Conservation (phyloP, 2,797 vertebrate genomes). For the Limnodromus scolopaceus region DNA sequence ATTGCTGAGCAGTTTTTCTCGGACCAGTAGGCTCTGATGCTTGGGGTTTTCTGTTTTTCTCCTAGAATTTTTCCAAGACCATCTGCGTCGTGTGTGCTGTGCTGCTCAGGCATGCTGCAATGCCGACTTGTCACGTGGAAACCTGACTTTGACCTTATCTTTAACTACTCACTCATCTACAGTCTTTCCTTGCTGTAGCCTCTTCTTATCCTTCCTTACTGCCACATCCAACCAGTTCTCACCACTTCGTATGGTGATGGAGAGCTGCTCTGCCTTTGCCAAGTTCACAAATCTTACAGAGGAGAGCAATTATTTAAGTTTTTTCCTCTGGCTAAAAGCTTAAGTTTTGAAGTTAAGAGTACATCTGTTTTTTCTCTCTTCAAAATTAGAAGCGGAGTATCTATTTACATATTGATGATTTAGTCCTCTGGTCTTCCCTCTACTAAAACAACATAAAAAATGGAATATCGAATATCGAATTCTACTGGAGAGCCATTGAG, state of each 20-base stretch:
- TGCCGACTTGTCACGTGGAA: fast-evolving
- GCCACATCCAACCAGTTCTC: neutral
- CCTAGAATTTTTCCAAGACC: fast-evolving
- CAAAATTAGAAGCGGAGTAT: neutral
- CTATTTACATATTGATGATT: slow-evolving; percentile 1
- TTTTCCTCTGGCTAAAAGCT: neutral
- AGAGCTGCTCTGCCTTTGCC: neutral
- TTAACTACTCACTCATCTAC: fast-evolving
- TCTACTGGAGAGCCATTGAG: neutral
- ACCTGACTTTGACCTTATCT: neutral
- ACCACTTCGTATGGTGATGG: fast-evolving
- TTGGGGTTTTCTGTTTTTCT: neutral
- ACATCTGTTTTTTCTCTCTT: neutral
- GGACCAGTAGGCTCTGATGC: neutral
- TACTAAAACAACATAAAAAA: neutral
- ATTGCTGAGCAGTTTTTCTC: neutral
- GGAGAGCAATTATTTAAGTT: neutral
- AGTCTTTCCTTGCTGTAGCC: neutral
- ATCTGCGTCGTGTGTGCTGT: fast-evolving
- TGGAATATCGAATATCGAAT: neutral
- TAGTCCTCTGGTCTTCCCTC: neutral
- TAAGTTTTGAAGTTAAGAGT: neutral
- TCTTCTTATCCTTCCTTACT: neutral
- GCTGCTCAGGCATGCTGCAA: fast-evolving
- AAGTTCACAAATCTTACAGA: neutral